phyloP scores from a whole-genome alignment of 2,888 invertebrate species.

The Atethmia centrago region DNA sequence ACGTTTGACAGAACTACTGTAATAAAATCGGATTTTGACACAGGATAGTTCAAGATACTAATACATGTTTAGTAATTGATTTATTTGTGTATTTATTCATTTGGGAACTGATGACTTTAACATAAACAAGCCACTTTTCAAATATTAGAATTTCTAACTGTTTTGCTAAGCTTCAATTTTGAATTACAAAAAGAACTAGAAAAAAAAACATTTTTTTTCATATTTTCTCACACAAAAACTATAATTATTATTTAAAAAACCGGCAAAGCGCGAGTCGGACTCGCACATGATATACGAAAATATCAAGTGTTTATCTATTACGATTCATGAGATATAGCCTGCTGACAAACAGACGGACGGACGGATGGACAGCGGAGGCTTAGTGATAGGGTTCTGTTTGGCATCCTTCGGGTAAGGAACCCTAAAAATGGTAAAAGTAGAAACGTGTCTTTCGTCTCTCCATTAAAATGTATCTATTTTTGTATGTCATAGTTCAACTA shows the following conservation, averaged over 20 bases:
- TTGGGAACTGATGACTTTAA: no score
- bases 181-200: not conserved
- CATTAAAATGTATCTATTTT: not conserved
- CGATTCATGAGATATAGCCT: no score
- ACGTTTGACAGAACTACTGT: not conserved
- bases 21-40: not conserved
- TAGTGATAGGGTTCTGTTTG: no score
- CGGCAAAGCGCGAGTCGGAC: no score
- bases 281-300: no score
- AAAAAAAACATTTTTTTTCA: not conserved
- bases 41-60: not conserved
- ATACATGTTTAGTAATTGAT: slow-evolving; percentile 47
- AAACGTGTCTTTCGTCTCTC: not conserved
- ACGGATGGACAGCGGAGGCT: no score
- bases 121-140: not conserved
- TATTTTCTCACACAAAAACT: not conserved
- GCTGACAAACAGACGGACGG: no score
- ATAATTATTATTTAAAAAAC: no score
- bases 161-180: not conserved
- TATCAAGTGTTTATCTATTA: no score
- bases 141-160: not conserved
- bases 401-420: no score
- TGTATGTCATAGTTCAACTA: not conserved
- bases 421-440: not conserved
- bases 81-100: slow-evolving; percentile 43